A percentile compares a stretch with the other conserved stretches of the same genome.
Conservation (phyloP, 2,888 invertebrate genomes). For the Lasius platythorax region DNA sequence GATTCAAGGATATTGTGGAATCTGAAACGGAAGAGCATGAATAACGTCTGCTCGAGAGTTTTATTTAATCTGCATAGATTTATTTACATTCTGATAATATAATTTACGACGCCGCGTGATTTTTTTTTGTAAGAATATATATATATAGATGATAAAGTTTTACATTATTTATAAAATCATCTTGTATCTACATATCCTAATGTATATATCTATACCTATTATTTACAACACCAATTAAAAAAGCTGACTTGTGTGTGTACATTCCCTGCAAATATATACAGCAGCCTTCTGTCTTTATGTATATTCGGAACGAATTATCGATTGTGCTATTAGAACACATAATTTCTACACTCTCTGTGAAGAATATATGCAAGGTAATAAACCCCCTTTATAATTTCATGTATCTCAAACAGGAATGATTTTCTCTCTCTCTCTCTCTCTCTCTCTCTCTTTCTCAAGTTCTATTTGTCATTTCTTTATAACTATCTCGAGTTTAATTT, state of each 20-base stretch:
- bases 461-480: conserved; percentile 25
- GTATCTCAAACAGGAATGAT: too few species aligned
- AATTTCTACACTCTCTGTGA: conserved; percentile 18
- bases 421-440: too few species aligned
- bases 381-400: too few species aligned
- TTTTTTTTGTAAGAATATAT: conserved; percentile 61
- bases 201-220: conserved; percentile 42
- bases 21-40: conserved; percentile 21
- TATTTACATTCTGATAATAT: conserved; percentile 69
- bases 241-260: conserved; percentile 62
- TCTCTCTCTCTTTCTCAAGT: background rate
- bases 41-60: conserved; percentile 21
- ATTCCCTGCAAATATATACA: conserved; percentile 67
- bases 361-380: conserved; percentile 4
- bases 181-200: conserved; percentile 53
- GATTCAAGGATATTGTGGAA: conserved; percentile 11
- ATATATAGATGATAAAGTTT: conserved; percentile 57
- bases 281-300: conserved; percentile 33
- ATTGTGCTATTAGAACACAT: conserved; percentile 37
- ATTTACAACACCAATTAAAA: conserved; percentile 74
- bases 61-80: conserved; percentile 50
- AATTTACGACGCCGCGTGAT: conserved; percentile 70
- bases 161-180: conserved; percentile 73
- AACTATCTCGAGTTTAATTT: conserved; percentile 10
- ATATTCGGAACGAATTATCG: conserved; percentile 24